Percentiles rank a stretch among this genome's conserved stretches.
Conservation (phyloP, 2,113 vertebrate genomes). For the Hirundichthys speculiger region DNA sequence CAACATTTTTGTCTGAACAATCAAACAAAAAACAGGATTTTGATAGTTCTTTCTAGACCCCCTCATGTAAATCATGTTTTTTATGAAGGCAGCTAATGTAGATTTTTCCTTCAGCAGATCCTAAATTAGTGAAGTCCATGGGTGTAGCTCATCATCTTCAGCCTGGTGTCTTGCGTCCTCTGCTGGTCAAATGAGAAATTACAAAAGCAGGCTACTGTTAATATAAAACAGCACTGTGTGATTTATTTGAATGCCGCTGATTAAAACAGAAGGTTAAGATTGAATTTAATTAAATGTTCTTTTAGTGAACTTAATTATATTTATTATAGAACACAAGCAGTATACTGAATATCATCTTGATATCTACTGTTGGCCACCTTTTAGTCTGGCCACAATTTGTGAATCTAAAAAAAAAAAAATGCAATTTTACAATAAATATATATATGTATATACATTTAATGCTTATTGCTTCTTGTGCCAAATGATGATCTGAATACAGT, state of each 20-base stretch:
- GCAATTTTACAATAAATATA: too few relatives aligned
- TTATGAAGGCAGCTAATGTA: background rate
- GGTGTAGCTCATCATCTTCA: background rate
- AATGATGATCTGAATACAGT: too few relatives aligned
- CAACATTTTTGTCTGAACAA: too few relatives aligned
- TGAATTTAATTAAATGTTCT: background rate
- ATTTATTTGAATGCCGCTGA: background rate
- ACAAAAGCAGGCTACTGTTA: background rate
- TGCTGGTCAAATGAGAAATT: constrained; percentile 51
- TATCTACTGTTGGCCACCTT: too few relatives aligned
- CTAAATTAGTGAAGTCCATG: background rate
- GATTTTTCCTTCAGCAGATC: background rate
- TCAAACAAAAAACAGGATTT: background rate
- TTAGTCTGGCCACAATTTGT: too few relatives aligned
- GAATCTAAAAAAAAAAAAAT: too few relatives aligned
- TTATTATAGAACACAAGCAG: background rate
- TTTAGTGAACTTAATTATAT: background rate
- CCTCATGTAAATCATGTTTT: background rate
- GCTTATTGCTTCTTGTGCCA: too few relatives aligned
- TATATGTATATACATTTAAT: too few relatives aligned
- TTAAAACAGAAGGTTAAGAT: background rate
- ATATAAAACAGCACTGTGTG: background rate
- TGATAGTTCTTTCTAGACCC: background rate
- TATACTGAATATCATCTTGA: too few relatives aligned
- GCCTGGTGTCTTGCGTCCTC: constrained; percentile 41